Evolutionary conservation across 1,140 invertebrate genomes (phyloP), one percentile per base, ranked within the genome.

Genomic region (Bombus superbus): DNA sequence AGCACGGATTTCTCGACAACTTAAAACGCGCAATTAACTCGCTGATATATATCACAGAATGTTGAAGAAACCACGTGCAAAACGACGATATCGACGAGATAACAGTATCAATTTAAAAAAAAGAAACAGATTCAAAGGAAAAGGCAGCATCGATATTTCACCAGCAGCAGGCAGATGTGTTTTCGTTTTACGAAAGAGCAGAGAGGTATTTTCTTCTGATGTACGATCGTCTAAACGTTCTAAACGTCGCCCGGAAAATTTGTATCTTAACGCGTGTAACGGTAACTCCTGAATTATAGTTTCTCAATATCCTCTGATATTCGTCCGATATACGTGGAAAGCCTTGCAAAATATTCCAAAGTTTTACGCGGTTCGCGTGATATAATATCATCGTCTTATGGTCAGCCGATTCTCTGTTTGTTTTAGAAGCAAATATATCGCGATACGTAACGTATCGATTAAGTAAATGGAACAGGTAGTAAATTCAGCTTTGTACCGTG

Each of bases 211-310:
- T 83, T 68, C 62, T 77, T 57, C 38, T 8, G 53, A 1, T 77
- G 68, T 69, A 77, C 59, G 81, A 83, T 66, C 72, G 2, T 53
- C 47, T 22, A 22, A 53, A 22, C 18, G 22, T 53, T 22, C 18
- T 22, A 22, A 42, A 53, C 35, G 28, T 25, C n/a, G 9, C 22
- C 0, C 6, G 22, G 44, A 25, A 78, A 78, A 83, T 83, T 83
- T 78, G 28, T 64, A 83, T 83, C 78, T 69, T 83, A 68, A 83
- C 35, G 47, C 47, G n/a, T 47, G 18, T 28, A 66, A 22, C 28
- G 25, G 38, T 74, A 32, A n/a, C 44, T 69, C 32, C 42, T 35
- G 15, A 15, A 66, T 32, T 62, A 25, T 42, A 68, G 47, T 53
- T 64, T 40, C 22, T 22, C 40, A 9, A 28, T n/a, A 18, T 62